A percentile compares a stretch with the other conserved stretches of the same genome.
Conservation (phyloP, 2,797 vertebrate genomes). For the Forpus xanthops region DNA sequence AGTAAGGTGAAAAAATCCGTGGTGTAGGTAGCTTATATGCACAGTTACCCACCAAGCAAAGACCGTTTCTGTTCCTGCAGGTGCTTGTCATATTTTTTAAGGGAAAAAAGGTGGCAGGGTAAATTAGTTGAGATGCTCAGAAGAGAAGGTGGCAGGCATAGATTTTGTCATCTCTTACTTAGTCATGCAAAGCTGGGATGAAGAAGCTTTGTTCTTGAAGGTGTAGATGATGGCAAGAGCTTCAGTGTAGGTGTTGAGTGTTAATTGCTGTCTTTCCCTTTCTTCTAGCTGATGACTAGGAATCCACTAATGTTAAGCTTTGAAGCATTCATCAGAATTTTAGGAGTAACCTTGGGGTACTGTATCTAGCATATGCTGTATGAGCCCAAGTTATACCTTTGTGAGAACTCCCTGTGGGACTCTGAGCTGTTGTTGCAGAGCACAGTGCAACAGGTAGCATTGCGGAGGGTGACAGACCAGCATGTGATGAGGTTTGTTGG, state of each 20-base stretch:
- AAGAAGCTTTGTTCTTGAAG: neutral
- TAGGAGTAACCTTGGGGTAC: neutral
- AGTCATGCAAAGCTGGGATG: neutral
- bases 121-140: neutral
- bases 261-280: neutral
- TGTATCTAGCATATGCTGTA: neutral
- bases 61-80: neutral
- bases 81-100: neutral
- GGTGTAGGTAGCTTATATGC: neutral
- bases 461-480: neutral
- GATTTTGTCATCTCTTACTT: neutral
- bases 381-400: fast-evolving
- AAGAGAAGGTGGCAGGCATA: neutral
- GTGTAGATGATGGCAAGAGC: neutral
- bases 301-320: neutral
- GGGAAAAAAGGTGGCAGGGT: neutral
- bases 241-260: neutral
- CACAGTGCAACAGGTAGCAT: too few species aligned
- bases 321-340: neutral
- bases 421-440: neutral
- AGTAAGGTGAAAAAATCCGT: neutral
- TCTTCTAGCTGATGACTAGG: neutral
- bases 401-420: neutral
- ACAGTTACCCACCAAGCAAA: fast-evolving
- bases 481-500: neutral